Base-by-base conservation (phyloP, 2,797 vertebrate species). In the Vultur gryphus region DNA sequence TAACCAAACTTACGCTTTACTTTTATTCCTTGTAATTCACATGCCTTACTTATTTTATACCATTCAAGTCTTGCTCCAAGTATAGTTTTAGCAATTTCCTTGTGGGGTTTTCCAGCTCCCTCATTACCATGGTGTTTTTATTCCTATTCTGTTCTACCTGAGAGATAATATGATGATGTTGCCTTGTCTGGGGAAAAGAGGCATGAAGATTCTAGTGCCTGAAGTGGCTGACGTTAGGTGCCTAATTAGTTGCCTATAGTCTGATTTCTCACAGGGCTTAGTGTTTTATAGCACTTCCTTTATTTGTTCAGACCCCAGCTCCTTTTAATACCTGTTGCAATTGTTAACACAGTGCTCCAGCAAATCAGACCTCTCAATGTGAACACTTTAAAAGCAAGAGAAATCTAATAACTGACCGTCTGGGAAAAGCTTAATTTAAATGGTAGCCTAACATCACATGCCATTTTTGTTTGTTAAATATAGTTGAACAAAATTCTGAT, bases 401-500 rank as follows among this genome's bases (percentile, higher is more conserved):
- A 16, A 90, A 69, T 72, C 31, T 39, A 69, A 8, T 67, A 71
- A 59, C 25, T 21, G 18, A 17, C 16, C 19, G 2, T 19, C 17
- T 86, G 37, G 9, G 23, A 73, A 82, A 87, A 57, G 3, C 4
- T 49, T 48, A 9, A 21, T 87, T 72, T 51, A 65, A 83, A 31
- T 69, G 24, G 12, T 54, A 58, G 23, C 25, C 37, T 3, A 54
- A 10, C 9, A 31, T 67, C 5, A 21, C 5, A 7, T 12, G 35
- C 4, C 1, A 7, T 52, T 55, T 90, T 72, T 54, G 9, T 76
- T 84, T n/a, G 12, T 65, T 41, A 29, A 72, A 33, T 80, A 16
- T 2, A 71, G 7, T 43, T 69, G 0, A 6, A 29, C 13, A 62
- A 48, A 66, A 69, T 58, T 77, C 11, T 0, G 2, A 0, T 46